A percentile compares a stretch with the other conserved stretches of the same genome.
phyloP scores from a whole-genome alignment of 2,888 invertebrate genomes.

The Nebria salina region DNA sequence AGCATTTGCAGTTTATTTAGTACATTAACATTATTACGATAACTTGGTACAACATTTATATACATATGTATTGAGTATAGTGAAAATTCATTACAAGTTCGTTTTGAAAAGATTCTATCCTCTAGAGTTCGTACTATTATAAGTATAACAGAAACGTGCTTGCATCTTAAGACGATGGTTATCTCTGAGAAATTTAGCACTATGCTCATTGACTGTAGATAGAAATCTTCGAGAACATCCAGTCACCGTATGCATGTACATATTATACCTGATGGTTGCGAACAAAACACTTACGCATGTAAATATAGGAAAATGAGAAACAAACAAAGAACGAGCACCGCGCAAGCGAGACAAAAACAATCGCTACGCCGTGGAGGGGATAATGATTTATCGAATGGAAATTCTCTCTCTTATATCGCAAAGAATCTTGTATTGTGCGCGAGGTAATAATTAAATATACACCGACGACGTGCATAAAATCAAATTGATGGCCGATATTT shows the following conservation, averaged over 20 bases:
- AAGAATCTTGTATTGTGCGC: slow-evolving; percentile 31
- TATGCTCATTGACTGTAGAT: neutral
- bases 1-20: too few species aligned
- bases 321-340: neutral
- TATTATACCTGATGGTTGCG: neutral
- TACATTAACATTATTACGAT: too few species aligned
- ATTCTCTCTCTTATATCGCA: slow-evolving; percentile 9
- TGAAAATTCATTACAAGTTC: neutral
- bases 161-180: neutral
- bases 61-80: neutral
- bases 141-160: neutral
- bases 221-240: neutral
- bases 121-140: neutral
- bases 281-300: neutral
- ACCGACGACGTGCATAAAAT: slow-evolving; percentile 41
- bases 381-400: slow-evolving; percentile 43
- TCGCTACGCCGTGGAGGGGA: neutral
- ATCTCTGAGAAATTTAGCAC: neutral
- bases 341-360: neutral
- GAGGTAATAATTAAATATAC: slow-evolving; percentile 44
- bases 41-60: neutral
- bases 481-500: slow-evolving; percentile 43
- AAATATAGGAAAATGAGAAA: neutral
- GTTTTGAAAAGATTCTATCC: neutral
- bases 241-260: neutral